Base-by-base conservation (phyloP, 2,888 invertebrate genomes). In the Xanthorhoe spadicearia region DNA sequence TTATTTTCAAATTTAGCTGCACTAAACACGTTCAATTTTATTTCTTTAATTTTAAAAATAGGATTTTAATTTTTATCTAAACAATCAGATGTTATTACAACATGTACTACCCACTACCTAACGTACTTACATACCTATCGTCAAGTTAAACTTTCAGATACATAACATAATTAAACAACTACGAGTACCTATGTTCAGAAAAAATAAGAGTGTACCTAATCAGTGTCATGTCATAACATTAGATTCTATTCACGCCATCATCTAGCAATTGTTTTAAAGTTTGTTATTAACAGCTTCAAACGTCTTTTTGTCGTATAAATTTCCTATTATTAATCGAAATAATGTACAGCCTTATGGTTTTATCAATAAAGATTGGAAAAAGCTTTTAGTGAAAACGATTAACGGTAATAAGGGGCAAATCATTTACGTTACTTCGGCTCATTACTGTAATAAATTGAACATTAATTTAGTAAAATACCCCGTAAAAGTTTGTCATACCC, bases 1-100 rank as follows among this genome's bases (percentile, higher is more conserved):
- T 75, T 77, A 70, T 66, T 61, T 69, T 66, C 69, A 61, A 67
- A 64, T 70, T 69, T 66, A 53, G 51, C 28, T 51, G 9, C n/a
- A 50, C 50, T 59, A 52, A 58, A 58, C 50, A 38, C 19, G 50
- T 48, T 19, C 6, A 9, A 18, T 35, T 50, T 58, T 17, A 17
- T 32, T 32, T 6, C 32, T 46, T 15, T n/a, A 46, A 15, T 46
- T 46, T 15, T 17, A 7, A 7, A 48, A 17, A 17, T 48, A 17
- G 15, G 8, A 17, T 48, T 2, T 48, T 15, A 48, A 23, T 23
- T 23, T 23, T 23, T 23, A 23, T 23, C 23, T 23, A 23, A 23
- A 23, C 23, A 23, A 23, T 23, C 23, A 23, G 4, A 23, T n/a
- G n/a, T n/a, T n/a, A n/a, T n/a, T n/a, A n/a, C n/a, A n/a, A n/a